These are phyloP conservation scores for Rhorus exstirpatorius DNA, from an alignment of 2,888 invertebrate genomes.

Conservation along the genomic window DNA sequence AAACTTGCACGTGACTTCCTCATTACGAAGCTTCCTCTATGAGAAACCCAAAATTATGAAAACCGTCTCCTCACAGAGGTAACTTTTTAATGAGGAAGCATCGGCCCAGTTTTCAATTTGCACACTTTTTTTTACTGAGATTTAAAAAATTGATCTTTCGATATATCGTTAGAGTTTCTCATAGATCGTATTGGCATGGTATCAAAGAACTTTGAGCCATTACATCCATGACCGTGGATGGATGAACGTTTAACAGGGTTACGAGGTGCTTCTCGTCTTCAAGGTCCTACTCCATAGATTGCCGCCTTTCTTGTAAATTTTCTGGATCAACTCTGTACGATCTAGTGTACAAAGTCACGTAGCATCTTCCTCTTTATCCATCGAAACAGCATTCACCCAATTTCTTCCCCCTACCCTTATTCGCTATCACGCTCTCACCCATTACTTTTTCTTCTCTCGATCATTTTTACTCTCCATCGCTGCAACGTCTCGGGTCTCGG, in stretches of 20 bases:
- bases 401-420: constrained; percentile 3
- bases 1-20: too few relatives aligned
- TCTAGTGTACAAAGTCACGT: constrained; percentile 65
- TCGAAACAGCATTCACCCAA: constrained; percentile 56
- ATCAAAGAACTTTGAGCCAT: neutral
- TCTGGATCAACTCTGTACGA: constrained; percentile 63
- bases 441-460: constrained; percentile 43
- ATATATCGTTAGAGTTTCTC: constrained; percentile 21
- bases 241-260: constrained; percentile 23
- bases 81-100: too few relatives aligned
- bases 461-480: constrained; percentile 50
- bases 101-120: too few relatives aligned
- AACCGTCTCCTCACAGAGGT: too few relatives aligned
- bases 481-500: constrained; percentile 25
- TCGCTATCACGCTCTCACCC: constrained; percentile 39
- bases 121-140: too few relatives aligned
- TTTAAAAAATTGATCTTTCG: neutral
- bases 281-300: constrained; percentile 36
- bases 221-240: constrained; percentile 3
- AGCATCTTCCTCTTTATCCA: constrained; percentile 61
- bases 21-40: too few relatives aligned
- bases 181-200: constrained; percentile 20
- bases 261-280: constrained; percentile 35
- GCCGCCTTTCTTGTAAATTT: constrained; percentile 40
- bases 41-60: too few relatives aligned